Evolutionary conservation across 2,113 vertebrate genomes (phyloP), one percentile per base, ranked within the genome.

Genomic region (Mesembrinibis cayennensis): DNA sequence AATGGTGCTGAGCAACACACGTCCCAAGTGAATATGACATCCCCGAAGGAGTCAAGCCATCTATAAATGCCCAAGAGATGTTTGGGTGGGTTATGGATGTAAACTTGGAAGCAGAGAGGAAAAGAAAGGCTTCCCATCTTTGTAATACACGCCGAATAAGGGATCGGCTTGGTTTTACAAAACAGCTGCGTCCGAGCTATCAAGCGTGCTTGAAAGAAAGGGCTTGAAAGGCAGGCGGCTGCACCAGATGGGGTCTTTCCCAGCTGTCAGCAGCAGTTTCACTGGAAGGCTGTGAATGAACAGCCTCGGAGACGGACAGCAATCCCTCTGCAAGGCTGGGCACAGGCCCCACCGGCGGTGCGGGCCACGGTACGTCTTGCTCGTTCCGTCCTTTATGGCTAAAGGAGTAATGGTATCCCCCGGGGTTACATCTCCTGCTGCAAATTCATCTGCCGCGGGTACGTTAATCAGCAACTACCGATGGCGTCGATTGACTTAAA

Each of bases 301-400:
- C 13, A n/a, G 21, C n/a, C 61, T n/a, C 7, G 6, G 21, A 81
- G 11, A 67, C 47, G 42, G 40, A 38, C 67, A 30, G 27, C 18
- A 32, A 25, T 5, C 17, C 47, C 67, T 47, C 36, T 5, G 5
- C 9, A 6, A 45, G 40, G 21, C 56, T 15, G 23, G 23, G 23
- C 18, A 11, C 40, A 12, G 40, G 30, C 62, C 47, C 45, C 10
- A 5, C 19, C 2, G 13, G 44, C 4, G 1, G 16, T 4, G 14
- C 4, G 9, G n/a, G n/a, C 38, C 7, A 27, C 1, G 1, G 36
- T 1, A 20, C 19, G 2, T 7, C 38, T 14, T 3, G 6, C 18
- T 30, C 4, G 11, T 40, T 55, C 4, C n/a, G 7, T 9, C 62
- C 70, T n/a, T 47, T 9, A 16, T 1, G 44, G 20, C 32, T 10